Percentiles rank a stretch among this genome's conserved stretches.
Evolutionary conservation across 2,797 vertebrate species (phyloP).

Genomic region (Cynodonichthys magdalenae): DNA sequence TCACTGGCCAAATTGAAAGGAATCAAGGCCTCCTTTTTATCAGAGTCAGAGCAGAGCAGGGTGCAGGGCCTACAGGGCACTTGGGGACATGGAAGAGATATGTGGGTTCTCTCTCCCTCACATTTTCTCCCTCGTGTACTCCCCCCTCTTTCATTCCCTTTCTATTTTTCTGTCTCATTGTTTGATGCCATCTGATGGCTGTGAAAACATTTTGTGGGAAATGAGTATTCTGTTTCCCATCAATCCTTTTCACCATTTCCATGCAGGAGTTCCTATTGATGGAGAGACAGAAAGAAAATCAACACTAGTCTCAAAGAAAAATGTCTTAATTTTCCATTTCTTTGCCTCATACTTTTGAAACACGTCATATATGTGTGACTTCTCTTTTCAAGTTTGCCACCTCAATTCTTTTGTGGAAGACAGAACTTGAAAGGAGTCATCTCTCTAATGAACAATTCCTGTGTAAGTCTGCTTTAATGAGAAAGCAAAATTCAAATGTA

Average conservation of each 20-base stretch:
- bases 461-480: slow-evolving; percentile 57
- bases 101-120: slow-evolving; percentile 27
- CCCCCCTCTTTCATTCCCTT: slow-evolving; percentile 9
- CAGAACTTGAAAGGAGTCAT: slow-evolving; percentile 55
- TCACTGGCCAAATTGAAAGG: slow-evolving; percentile 82
- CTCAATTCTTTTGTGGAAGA: slow-evolving; percentile 52
- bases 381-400: slow-evolving; percentile 52
- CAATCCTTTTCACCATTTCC: slow-evolving; percentile 56
- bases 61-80: slow-evolving; percentile 54
- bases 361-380: slow-evolving; percentile 47
- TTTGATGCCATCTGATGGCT: slow-evolving; percentile 61
- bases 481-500: slow-evolving; percentile 46
- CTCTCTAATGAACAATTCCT: slow-evolving; percentile 46
- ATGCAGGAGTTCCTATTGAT: slow-evolving; percentile 55
- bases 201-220: slow-evolving; percentile 57
- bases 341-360: slow-evolving; percentile 60
- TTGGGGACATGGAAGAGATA: slow-evolving; percentile 42
- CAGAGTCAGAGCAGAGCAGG: slow-evolving; percentile 72
- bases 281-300: slow-evolving; percentile 49
- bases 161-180: slow-evolving; percentile 45
- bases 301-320: slow-evolving; percentile 58
- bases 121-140: slow-evolving; percentile 17
- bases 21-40: slow-evolving; percentile 84
- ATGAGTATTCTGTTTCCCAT: slow-evolving; percentile 61
- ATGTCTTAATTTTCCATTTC: slow-evolving; percentile 65